A percentile compares a stretch with the other conserved stretches of the same genome.
These are phyloP conservation scores for Chrysaora quinquecirrha DNA, from an alignment of 30 jellyfish, hydroid and myxozoan genomes.

Conservation along the genomic window DNA sequence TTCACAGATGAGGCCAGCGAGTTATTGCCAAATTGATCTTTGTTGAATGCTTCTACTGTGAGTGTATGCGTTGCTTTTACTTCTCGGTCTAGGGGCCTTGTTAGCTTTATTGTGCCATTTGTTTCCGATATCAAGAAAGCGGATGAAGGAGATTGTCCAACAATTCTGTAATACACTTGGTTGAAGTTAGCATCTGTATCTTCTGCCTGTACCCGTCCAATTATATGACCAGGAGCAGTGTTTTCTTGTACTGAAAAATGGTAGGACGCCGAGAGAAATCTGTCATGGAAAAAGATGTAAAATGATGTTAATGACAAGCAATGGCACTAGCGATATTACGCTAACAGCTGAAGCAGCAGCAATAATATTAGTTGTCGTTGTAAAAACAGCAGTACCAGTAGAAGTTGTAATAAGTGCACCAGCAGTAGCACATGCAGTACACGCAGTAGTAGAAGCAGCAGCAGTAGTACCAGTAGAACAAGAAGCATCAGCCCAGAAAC, in stretches of 20 bases:
- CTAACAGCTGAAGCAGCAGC: too few relatives aligned
- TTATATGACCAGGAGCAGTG: constrained; percentile 38
- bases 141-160: background rate
- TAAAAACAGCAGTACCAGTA: too few relatives aligned
- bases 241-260: constrained; percentile 58
- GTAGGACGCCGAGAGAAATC: constrained; percentile 57
- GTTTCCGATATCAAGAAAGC: constrained; percentile 12
- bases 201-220: constrained; percentile 60
- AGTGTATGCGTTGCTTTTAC: constrained; percentile 4
- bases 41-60: constrained; percentile 57
- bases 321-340: too few relatives aligned
- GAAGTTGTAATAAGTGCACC: too few relatives aligned
- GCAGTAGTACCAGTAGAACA: too few relatives aligned
- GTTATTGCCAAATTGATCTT: constrained; percentile 62
- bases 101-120: constrained; percentile 31
- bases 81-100: constrained; percentile 63
- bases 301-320: too few relatives aligned
- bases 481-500: too few relatives aligned
- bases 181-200: constrained; percentile 56
- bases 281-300: background rate
- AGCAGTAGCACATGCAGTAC: too few relatives aligned
- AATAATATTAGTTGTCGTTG: too few relatives aligned
- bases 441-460: too few relatives aligned
- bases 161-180: constrained; percentile 20
- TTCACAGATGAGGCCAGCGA: constrained; percentile 41